These are phyloP conservation scores for Hormiphora californensis DNA, from an alignment of 37 sponge, comb jelly and placozoan genomes.

Conservation along the genomic window DNA sequence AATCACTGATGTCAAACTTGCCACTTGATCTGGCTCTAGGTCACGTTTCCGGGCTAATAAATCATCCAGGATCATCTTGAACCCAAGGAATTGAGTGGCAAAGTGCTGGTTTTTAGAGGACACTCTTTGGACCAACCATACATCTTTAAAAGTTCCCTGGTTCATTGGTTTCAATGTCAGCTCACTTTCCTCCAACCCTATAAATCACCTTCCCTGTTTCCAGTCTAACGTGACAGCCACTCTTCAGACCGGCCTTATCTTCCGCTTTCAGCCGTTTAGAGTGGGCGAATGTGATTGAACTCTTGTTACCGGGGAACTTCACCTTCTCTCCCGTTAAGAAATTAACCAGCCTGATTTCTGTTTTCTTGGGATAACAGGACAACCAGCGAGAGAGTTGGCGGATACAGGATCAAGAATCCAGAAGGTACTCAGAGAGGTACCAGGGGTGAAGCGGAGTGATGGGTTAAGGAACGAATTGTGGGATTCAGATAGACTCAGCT, in stretches of 20 bases:
- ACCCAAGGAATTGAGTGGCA: not conserved
- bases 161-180: not conserved
- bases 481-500: too few species aligned
- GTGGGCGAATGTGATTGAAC: not conserved
- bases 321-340: not conserved
- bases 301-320: not conserved
- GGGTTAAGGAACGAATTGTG: not conserved
- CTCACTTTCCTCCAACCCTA: not conserved
- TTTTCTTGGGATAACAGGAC: not conserved
- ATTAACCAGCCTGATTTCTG: not conserved
- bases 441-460: not conserved
- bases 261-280: not conserved
- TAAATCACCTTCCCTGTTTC: not conserved
- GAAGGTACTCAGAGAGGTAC: not conserved
- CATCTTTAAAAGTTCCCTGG: not conserved
- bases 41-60: too few species aligned
- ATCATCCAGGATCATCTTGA: not conserved
- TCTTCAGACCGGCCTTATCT: not conserved
- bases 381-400: not conserved
- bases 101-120: not conserved
- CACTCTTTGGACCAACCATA: not conserved
- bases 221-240: not conserved
- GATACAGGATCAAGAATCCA: not conserved
- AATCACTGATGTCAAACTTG: too few species aligned
- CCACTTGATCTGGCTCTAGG: too few species aligned